Percentiles rank a stretch among this genome's conserved stretches.
These are phyloP conservation scores for Trichoplusia ni DNA, from an alignment of 1,140 invertebrate genomes.

Conservation along the genomic window DNA sequence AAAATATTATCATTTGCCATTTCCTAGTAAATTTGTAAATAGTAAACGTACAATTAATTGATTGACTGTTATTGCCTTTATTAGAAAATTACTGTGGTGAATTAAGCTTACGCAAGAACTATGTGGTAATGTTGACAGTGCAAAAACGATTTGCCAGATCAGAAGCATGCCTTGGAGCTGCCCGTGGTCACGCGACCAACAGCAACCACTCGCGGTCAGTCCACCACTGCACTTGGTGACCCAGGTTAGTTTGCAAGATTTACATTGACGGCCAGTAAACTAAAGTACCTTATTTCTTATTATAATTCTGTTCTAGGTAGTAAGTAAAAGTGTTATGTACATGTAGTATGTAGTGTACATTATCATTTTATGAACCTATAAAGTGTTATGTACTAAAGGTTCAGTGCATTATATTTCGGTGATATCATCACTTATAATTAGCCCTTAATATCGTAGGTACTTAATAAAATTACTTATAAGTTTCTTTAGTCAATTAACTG, in stretches of 20 bases:
- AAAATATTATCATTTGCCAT: background rate
- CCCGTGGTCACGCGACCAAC: conserved; percentile 69
- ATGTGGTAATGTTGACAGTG: conserved; percentile 40
- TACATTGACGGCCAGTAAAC: too few relatives aligned
- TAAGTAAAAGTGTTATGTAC: too few relatives aligned
- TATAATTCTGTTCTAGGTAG: too few relatives aligned
- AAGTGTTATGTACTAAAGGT: background rate
- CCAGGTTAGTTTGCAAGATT: conserved; percentile 55
- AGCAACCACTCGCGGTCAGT: conserved; percentile 53
- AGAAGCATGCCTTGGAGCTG: conserved; percentile 71
- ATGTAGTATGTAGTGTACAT: too few relatives aligned
- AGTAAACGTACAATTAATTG: background rate
- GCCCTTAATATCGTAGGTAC: too few relatives aligned
- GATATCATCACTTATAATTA: too few relatives aligned
- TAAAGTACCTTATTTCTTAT: too few relatives aligned
- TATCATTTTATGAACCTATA: too few relatives aligned
- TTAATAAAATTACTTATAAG: too few relatives aligned
- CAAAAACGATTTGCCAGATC: conserved; percentile 29
- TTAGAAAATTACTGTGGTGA: background rate
- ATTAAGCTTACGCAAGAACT: background rate
- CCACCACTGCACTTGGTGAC: conserved; percentile 44
- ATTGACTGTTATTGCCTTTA: background rate
- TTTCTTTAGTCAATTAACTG: background rate
- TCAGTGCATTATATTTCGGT: too few relatives aligned
- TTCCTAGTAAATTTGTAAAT: background rate